Evolutionary conservation across 2,113 vertebrate genomes (phyloP).

Genomic region (Cyphomyrus plagiostoma): DNA sequence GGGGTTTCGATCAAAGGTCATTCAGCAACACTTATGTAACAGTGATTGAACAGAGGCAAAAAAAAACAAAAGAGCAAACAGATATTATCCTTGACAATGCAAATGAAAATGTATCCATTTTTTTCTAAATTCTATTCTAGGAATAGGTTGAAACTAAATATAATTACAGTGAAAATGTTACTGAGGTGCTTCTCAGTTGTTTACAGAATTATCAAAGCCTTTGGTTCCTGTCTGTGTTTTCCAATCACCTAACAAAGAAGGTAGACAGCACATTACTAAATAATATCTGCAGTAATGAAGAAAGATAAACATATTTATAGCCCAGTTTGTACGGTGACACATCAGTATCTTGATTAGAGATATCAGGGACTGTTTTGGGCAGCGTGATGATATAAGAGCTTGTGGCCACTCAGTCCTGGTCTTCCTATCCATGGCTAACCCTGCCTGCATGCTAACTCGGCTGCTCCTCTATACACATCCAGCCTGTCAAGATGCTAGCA

Average conservation of each 20-base stretch:
- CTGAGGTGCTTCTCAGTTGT: neutral
- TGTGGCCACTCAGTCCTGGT: neutral
- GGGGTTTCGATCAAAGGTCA: neutral
- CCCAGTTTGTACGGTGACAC: neutral
- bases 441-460: neutral
- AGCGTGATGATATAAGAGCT: neutral
- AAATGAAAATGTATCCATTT: neutral
- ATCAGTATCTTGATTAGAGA: neutral
- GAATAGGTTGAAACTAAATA: neutral
- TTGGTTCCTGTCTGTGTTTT: neutral
- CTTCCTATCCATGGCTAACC: neutral
- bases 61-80: neutral
- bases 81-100: neutral
- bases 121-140: neutral
- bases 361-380: neutral
- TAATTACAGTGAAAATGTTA: neutral
- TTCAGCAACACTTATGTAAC: neutral
- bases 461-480: neutral
- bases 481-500: neutral
- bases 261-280: neutral
- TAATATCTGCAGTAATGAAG: neutral
- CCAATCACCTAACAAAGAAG: neutral
- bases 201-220: neutral
- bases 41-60: neutral
- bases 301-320: conserved; percentile 1